Conservation (phyloP, 2,888 invertebrate genomes). For the Arctia plantaginis region DNA sequence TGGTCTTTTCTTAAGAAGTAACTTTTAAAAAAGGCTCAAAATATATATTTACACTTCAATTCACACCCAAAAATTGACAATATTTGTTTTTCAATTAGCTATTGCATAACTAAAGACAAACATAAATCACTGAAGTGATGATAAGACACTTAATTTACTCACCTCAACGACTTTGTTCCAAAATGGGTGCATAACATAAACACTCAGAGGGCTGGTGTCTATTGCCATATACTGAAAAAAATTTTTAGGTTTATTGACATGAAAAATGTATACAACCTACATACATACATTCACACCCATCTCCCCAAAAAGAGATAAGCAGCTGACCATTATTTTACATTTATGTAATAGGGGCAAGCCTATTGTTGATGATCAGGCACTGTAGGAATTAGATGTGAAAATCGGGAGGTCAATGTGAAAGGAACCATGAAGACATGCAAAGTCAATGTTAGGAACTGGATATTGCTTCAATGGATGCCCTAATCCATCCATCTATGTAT, state of each 20-base stretch:
- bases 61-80: neutral
- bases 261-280: neutral
- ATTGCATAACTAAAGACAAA: neutral
- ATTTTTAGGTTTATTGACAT: neutral
- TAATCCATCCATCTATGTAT: no score
- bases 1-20: no score
- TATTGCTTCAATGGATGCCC: no score
- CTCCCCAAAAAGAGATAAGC: no score
- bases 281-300: neutral
- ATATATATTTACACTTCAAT: no score
- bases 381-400: no score
- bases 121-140: neutral
- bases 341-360: no score
- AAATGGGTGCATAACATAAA: constrained; percentile 99
- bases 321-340: no score
- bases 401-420: no score
- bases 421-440: no score
- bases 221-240: constrained; percentile 95
- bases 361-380: no score
- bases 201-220: constrained; percentile 98
- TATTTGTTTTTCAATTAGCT: neutral
- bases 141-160: constrained; percentile 61
- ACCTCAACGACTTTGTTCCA: constrained; percentile 99
- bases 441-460: no score
- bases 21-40: neutral